Evolutionary conservation across 2,113 vertebrate genomes (phyloP), one percentile per base, ranked within the genome.

Genomic region (Sminthopsis crassicaudata): DNA sequence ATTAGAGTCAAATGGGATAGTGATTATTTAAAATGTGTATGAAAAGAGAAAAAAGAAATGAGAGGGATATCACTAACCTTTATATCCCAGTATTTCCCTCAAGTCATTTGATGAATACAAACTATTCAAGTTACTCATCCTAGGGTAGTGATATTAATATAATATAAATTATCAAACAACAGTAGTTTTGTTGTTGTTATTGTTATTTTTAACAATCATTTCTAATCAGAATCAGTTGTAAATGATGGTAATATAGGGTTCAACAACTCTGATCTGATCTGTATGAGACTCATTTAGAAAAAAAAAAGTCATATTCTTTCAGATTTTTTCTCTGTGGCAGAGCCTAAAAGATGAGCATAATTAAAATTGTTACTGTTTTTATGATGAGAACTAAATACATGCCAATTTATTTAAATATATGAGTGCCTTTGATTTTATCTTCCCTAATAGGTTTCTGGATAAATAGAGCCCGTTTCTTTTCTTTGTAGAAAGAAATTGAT

Each of bases 371-470:
- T 84, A 42, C 67, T 84, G 67, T 84, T 84, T 84, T 42, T 84
- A 84, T 84, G 67, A 84, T 84, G 67, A 84, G 67, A 42, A 84
- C n/a, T 84, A 84, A 84, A 84, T 84, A 84, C 67, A 84, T 84
- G 67, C 67, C 67, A 84, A 84, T 84, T 84, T 84, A 84, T 84
- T 84, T 84, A 84, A 84, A 84, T 84, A 23, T 84, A 84, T 42
- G 67, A 84, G 67, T 84, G 67, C 23, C 67, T 84, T 84, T 84
- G 67, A 84, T 84, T 84, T 84, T 84, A 42, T 42, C 67, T 84
- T 84, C 67, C 67, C 36, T 84, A 84, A 84, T 84, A 42, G 67
- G 67, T 84, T 84, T 84, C 36, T 84, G n/a, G 19, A 84, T 84
- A 84, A 84, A 84, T 84, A 84, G 60, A 76, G 67, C 19, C n/a